Base-by-base conservation (phyloP, 2,888 invertebrate species). In the Xylophagus ater region DNA sequence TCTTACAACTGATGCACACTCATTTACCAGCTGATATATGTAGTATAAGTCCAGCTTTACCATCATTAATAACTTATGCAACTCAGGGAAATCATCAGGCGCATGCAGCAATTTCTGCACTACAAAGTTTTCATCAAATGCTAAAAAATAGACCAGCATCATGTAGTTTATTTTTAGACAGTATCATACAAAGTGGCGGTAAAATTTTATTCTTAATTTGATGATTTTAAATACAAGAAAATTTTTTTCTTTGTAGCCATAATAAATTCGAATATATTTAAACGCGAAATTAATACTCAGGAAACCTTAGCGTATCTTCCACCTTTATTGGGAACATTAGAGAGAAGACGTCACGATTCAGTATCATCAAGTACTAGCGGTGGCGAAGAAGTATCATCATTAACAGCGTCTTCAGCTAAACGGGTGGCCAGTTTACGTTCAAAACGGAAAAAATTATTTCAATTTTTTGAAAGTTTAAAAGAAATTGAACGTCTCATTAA, bases 21-120 rank as follows among this genome's bases (percentile, higher is more conserved):
- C 74, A 89, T 52, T 69, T 94, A 58, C 94, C 94, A 37, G 76
- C 86, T 34, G 88, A 89, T 60, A 81, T 87, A 54, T 83, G 82
- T 62, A 81, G 82, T 58, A 72, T 82, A 42, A 81, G 82, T 38
- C 84, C 90, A 14, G 81, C 89, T 13, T 68, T 94, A 53, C 89
- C 93, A 6, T 75, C 80, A 45, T 68, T 94, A 37, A 69, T 92
- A 56, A 74, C 81, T 3, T 79, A 85, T 53, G 89, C 89, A 4
- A 74, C 85, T 21, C 71, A 71, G 35, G 81, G 81, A n/a, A 74
- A 78, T 55, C 81, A 84, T 34, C 82, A 81, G 56, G 92, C 92
- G 0, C 69, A 83, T 44, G 78, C 81, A 13, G 89, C 92, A 0
- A 77, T 92, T 20, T 78, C 81, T 1, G 86, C 87, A 4, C 59